A percentile compares a stretch with the other conserved stretches of the same genome.
phyloP scores from a whole-genome alignment of 1,140 invertebrate species.

The Drosophila willistoni region DNA sequence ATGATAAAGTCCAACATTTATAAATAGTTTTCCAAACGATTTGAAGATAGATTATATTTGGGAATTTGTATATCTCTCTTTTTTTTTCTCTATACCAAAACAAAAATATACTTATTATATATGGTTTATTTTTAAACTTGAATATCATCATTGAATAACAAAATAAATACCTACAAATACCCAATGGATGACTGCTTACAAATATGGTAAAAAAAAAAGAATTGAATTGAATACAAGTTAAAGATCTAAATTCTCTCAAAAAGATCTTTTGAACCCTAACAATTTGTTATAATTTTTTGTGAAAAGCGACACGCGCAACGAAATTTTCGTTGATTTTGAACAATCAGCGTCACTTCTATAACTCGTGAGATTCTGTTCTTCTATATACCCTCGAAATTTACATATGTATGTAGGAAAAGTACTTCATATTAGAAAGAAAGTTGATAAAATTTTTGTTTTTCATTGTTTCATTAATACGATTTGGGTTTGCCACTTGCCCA shows the following conservation, averaged over 20 bases:
- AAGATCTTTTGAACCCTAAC: slow-evolving; percentile 5
- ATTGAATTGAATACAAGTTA: slow-evolving; percentile 50
- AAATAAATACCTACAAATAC: not conserved
- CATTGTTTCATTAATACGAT: too few species aligned
- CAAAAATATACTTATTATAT: not conserved
- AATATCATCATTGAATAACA: too few species aligned
- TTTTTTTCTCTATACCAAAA: too few species aligned
- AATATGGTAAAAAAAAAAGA: slow-evolving; percentile 30
- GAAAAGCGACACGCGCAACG: slow-evolving; percentile 15
- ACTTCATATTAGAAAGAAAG: too few species aligned
- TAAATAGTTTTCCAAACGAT: not conserved
- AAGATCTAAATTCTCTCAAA: not conserved
- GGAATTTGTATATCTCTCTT: not conserved
- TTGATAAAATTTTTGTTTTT: too few species aligned
- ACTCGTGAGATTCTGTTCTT: too few species aligned
- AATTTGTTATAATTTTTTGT: slow-evolving; percentile 41
- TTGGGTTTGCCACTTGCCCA: too few species aligned
- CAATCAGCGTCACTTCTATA: not conserved
- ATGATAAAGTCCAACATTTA: slow-evolving; percentile 9
- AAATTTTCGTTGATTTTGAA: slow-evolving; percentile 15
- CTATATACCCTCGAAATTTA: too few species aligned
- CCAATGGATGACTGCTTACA: not conserved
- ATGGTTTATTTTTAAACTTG: slow-evolving; percentile 38
- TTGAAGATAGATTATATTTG: not conserved
- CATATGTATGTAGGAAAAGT: too few species aligned